Conservation (phyloP, 2,113 vertebrate species). For the Urocolius indicus region DNA sequence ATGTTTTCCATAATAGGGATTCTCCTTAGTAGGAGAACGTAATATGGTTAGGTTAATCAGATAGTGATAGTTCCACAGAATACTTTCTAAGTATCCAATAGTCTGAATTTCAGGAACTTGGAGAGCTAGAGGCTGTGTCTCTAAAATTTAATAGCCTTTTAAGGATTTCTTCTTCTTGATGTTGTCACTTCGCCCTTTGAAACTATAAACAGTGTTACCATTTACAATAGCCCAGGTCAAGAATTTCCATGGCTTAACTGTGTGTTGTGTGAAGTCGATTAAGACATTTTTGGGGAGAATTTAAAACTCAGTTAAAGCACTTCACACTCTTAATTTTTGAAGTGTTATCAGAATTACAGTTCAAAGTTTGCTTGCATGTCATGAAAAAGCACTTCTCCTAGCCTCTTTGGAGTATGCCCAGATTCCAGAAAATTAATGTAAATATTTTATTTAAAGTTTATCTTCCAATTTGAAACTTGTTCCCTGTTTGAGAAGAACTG, state of each 20-base stretch:
- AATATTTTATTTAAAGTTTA: neutral
- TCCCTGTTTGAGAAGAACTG: neutral
- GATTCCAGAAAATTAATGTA: neutral
- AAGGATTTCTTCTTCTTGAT: neutral
- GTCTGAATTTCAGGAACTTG: neutral
- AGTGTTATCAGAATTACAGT: neutral
- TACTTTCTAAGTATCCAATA: neutral
- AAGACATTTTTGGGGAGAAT: neutral
- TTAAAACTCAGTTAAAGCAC: neutral
- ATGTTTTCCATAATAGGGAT: neutral
- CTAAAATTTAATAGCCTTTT: neutral
- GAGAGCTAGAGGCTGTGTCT: neutral
- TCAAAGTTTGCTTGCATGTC: neutral
- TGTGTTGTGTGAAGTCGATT: neutral
- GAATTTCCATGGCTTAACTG: neutral
- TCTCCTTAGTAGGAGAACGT: neutral
- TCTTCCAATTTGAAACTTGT: neutral
- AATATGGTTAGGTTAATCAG: neutral
- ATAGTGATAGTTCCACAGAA: neutral
- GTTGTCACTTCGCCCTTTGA: neutral
- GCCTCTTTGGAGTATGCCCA: neutral
- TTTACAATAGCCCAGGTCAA: neutral
- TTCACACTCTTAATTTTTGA: neutral
- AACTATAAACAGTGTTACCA: neutral
- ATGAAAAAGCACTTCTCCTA: neutral